These are phyloP conservation scores for Sorex maritimensis DNA, from an alignment of 2,797 vertebrate genomes.

Conservation along the genomic window DNA sequence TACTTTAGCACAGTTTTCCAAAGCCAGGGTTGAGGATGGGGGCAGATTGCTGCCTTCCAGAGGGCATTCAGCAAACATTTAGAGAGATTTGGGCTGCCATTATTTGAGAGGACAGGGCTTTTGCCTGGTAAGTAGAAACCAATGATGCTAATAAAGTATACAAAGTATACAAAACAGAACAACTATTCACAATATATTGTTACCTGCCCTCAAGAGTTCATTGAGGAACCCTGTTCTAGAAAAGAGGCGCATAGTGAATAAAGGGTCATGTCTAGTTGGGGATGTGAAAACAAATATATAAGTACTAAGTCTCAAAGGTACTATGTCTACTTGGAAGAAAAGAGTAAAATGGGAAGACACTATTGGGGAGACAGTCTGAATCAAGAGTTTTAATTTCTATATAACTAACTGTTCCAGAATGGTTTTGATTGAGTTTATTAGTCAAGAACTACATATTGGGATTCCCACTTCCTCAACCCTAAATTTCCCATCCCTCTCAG, in stretches of 20 bases:
- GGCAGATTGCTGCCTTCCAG: neutral
- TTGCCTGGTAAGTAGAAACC: neutral
- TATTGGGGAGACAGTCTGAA: constrained; percentile 9
- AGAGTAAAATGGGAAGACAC: rapidly evolving
- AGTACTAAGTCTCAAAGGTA: neutral
- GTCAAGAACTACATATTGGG: neutral
- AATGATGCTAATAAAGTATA: neutral
- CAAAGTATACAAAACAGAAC: neutral
- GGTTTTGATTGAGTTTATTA: neutral
- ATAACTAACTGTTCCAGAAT: constrained; percentile 8
- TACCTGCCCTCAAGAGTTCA: neutral
- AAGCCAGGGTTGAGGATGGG: neutral
- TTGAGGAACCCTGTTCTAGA: neutral
- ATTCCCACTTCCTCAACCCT: neutral
- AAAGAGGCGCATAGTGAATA: neutral
- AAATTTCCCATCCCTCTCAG: neutral
- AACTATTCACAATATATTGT: neutral
- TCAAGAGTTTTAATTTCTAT: constrained; percentile 55
- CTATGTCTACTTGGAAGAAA: neutral
- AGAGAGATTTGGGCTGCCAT: neutral
- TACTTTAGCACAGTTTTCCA: constrained; percentile 13
- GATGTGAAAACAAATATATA: neutral
- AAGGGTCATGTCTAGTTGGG: neutral
- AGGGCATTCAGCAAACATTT: neutral
- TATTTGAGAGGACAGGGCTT: neutral